phyloP scores from a whole-genome alignment of 2,888 invertebrate genomes.

The Rhagonycha fulva region DNA sequence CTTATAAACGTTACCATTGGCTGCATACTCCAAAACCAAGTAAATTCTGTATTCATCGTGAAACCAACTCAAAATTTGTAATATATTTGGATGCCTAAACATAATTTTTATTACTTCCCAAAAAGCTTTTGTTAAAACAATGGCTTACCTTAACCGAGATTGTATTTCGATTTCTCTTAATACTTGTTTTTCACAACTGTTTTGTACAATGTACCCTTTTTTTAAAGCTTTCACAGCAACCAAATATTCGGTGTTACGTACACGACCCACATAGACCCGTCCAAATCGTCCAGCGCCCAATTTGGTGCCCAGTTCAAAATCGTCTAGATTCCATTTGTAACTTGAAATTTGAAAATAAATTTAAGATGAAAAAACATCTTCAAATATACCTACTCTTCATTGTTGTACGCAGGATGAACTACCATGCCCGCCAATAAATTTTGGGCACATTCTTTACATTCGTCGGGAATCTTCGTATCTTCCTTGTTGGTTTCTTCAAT shows the following conservation, averaged over 20 bases:
- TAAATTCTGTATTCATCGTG: slow-evolving; percentile 72
- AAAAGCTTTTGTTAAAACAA: slow-evolving; percentile 14
- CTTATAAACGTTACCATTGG: slow-evolving; percentile 62
- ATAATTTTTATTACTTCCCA: slow-evolving; percentile 19
- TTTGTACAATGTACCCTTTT: slow-evolving; percentile 79
- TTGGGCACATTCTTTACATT: neutral
- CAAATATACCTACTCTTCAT: neutral
- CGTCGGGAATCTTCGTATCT: neutral
- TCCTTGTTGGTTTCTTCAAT: neutral
- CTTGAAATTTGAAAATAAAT: slow-evolving; percentile 50
- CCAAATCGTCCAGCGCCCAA: slow-evolving; percentile 96
- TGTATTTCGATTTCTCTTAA: slow-evolving; percentile 93
- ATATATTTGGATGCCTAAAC: slow-evolving; percentile 81
- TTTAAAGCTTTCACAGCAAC: slow-evolving; percentile 82
- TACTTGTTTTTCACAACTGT: slow-evolving; percentile 80
- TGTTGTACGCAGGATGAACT: neutral
- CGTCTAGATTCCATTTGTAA: slow-evolving; percentile 73
- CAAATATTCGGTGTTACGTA: slow-evolving; percentile 76
- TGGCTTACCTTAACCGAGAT: slow-evolving; percentile 66
- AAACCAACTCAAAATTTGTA: slow-evolving; percentile 68
- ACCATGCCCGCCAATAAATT: neutral
- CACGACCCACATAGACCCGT: slow-evolving; percentile 85
- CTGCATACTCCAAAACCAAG: slow-evolving; percentile 86
- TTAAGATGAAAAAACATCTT: neutral
- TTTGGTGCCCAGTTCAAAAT: slow-evolving; percentile 85